phyloP scores from a whole-genome alignment of 2,113 vertebrate genomes.

The Pipa parva region DNA sequence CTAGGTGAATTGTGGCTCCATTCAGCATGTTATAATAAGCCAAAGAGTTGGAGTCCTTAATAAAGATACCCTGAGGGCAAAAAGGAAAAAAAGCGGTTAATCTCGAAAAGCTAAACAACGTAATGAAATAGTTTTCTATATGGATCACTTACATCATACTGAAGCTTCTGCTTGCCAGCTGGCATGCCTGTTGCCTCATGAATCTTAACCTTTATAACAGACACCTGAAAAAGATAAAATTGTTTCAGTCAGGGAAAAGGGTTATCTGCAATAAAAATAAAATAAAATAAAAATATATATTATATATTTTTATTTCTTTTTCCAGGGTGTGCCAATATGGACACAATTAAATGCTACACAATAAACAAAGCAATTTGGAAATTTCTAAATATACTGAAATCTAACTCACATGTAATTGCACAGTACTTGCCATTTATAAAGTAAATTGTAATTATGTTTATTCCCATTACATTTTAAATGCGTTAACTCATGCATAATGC shows the following conservation, averaged over 20 bases:
- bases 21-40: slow-evolving; percentile 97
- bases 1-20: slow-evolving; percentile 89
- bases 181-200: slow-evolving; percentile 97
- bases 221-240: slow-evolving; percentile 71
- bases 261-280: not conserved
- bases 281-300: too few species aligned
- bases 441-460: too few species aligned
- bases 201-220: slow-evolving; percentile 98
- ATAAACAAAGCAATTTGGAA: too few species aligned
- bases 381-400: too few species aligned
- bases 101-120: not conserved
- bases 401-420: too few species aligned
- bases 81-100: not conserved
- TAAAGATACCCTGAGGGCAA: slow-evolving; percentile 88
- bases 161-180: slow-evolving; percentile 95
- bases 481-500: not conserved
- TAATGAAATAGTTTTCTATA: not conserved
- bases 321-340: too few species aligned
- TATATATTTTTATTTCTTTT: too few species aligned
- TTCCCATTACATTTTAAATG: too few species aligned
- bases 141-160: slow-evolving; percentile 80
- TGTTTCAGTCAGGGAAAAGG: too few species aligned
- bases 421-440: too few species aligned
- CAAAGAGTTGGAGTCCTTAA: slow-evolving; percentile 97
- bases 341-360: too few species aligned